Percentiles rank a stretch among this genome's conserved stretches.
These are phyloP conservation scores for Unio delphinus DNA, from an alignment of 2,888 invertebrate species.

Conservation along the genomic window DNA sequence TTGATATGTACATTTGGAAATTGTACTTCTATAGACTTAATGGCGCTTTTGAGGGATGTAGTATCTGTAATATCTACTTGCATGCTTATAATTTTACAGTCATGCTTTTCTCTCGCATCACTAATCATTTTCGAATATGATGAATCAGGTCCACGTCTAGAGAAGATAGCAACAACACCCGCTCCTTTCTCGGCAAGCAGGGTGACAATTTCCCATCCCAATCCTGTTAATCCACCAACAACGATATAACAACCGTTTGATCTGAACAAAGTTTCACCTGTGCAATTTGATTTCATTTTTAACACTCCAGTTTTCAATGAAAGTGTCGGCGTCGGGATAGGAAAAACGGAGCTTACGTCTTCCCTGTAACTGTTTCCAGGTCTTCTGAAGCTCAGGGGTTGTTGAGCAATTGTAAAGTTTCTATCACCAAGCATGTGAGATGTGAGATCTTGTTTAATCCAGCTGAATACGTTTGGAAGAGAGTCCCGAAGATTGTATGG, in stretches of 20 bases:
- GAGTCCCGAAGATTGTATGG: no score
- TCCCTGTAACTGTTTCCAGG: no score
- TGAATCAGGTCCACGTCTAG: constrained; percentile 18
- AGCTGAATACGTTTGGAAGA: no score
- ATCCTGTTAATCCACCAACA: constrained; percentile 46
- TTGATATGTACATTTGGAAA: constrained; percentile 22
- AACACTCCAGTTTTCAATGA: no score
- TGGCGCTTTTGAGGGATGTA: constrained; percentile 18
- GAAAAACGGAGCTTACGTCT: no score
- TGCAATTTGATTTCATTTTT: no score
- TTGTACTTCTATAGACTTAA: constrained; percentile 18
- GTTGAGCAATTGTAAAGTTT: no score
- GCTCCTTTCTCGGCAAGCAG: constrained; percentile 34
- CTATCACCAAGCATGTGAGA: no score
- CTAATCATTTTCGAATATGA: constrained; percentile 23
- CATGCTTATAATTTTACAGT: constrained; percentile 22
- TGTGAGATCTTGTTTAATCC: no score
- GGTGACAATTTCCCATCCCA: constrained; percentile 46
- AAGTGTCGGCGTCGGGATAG: no score
- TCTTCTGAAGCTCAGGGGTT: no score
- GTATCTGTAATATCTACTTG: constrained; percentile 40
- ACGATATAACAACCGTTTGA: constrained; percentile 21
- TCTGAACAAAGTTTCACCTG: no score
- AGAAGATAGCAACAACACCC: constrained; percentile 33
- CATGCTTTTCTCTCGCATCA: constrained; percentile 6